A percentile compares a stretch with the other conserved stretches of the same genome.
These are phyloP conservation scores for Campoplex capitator DNA, from an alignment of 2,888 invertebrate genomes.

Conservation along the genomic window DNA sequence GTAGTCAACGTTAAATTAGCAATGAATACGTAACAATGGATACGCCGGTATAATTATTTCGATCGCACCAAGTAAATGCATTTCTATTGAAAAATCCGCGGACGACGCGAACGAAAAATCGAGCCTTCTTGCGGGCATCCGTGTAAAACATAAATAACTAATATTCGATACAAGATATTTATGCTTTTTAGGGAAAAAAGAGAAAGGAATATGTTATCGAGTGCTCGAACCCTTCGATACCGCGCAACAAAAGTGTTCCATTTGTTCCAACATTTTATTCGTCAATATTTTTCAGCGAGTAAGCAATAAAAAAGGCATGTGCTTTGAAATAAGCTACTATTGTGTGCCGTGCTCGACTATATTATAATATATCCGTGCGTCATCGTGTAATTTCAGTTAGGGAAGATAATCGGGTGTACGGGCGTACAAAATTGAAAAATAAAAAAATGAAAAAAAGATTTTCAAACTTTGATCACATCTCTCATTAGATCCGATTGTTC, in stretches of 20 bases:
- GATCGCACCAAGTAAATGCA: not conserved
- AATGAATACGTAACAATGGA: conserved; percentile 57
- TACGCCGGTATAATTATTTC: not conserved
- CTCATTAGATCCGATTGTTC: not conserved
- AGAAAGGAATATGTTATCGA: too few relatives aligned
- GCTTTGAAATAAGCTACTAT: not conserved
- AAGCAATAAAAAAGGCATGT: not conserved
- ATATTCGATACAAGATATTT: not conserved
- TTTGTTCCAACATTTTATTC: not conserved
- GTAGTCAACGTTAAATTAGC: conserved; percentile 52
- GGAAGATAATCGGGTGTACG: not conserved
- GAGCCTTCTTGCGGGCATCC: not conserved
- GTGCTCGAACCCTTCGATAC: not conserved
- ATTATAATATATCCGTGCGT: not conserved
- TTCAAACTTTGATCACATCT: too few relatives aligned
- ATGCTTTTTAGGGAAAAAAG: not conserved
- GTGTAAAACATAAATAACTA: not conserved
- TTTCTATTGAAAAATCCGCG: not conserved
- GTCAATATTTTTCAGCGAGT: not conserved
- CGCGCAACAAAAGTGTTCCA: not conserved
- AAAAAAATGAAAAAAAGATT: too few relatives aligned
- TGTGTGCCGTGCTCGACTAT: not conserved
- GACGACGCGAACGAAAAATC: not conserved
- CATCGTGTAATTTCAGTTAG: not conserved
- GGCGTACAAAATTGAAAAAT: not conserved